Evolutionary conservation across 2,888 invertebrate species (phyloP), one percentile per base, ranked within the genome.

Genomic region (Eristalis intricaria): DNA sequence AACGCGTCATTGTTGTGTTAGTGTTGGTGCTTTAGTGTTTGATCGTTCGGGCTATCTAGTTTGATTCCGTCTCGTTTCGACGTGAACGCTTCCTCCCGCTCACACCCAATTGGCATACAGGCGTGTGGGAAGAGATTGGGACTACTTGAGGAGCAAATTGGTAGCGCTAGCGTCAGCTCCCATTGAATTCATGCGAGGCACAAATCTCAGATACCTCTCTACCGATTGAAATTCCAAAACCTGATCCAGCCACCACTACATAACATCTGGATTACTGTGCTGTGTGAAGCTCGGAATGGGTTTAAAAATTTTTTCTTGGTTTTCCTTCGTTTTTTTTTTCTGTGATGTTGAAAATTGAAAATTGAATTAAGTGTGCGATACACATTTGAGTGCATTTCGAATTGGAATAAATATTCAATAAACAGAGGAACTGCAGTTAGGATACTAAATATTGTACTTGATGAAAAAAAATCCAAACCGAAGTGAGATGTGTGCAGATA

Each of bases 131-230:
- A 92, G 92, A 92, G 93, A 91, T 92, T 91, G 92, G 92, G 93
- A 92, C 92, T 92, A 92, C 92, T 92, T 92, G 93, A 92, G 92
- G 92, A 92, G 92, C 92, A 92, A 92, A 92, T 91, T 92, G 93
- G 92, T 92, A 92, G 92, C 93, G 92, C 92, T 92, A 92, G 92
- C 92, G 92, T 92, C 92, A 92, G 93, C 92, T 92, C 92, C 93
- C 91, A 92, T 92, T 92, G 84, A 87, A 87, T 87, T 87, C 84
- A 87, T 87, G 65, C 76, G 73, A 87, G 79, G 73, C 87, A 79
- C 87, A 87, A 87, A 87, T 87, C 87, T 87, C 87, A 84, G 84
- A 87, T 83, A 84, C 84, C 87, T 50, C 50, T 50, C 50, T 87
- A 87, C 87, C 84, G 87, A 84, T 84, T 87, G 87, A 84, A 87